phyloP scores from a whole-genome alignment of 2,113 vertebrate genomes.

The Hippolais icterina region DNA sequence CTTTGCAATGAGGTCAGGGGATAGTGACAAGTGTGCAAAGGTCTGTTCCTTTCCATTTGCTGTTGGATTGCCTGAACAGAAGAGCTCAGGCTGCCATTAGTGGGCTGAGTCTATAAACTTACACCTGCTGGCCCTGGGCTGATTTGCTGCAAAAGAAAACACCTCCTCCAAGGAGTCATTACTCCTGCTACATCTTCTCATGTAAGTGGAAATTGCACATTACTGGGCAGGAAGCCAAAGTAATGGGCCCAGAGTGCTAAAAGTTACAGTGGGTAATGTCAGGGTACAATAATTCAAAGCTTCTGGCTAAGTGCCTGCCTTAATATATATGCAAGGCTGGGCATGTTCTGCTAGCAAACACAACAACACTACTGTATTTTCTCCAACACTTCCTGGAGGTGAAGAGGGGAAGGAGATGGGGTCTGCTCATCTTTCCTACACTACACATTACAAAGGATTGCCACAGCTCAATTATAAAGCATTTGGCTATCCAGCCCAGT shows the following conservation, averaged over 20 bases:
- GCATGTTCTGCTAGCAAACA: conserved; percentile 59
- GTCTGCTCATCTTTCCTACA: neutral
- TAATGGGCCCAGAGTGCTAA: conserved; percentile 62
- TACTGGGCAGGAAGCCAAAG: conserved; percentile 65
- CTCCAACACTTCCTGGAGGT: conserved; percentile 5
- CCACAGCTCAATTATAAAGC: neutral
- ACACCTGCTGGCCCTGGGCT: conserved; percentile 60
- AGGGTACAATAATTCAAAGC: conserved; percentile 65
- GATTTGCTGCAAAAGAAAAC: conserved; percentile 48
- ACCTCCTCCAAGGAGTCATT: conserved; percentile 57
- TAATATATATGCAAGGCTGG: conserved; percentile 55
- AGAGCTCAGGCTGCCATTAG: neutral
- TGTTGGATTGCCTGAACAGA: neutral
- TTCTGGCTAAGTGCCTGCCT: conserved; percentile 49
- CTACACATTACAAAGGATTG: neutral
- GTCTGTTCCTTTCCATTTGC: neutral
- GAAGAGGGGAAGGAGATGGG: neutral
- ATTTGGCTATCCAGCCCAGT: neutral
- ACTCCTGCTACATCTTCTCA: conserved; percentile 61
- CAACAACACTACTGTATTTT: conserved; percentile 33
- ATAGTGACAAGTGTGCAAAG: neutral
- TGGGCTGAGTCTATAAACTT: conserved; percentile 22
- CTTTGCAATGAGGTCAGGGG: neutral
- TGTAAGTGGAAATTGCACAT: conserved; percentile 65
- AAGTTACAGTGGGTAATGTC: conserved; percentile 66